A percentile compares a stretch with the other conserved stretches of the same genome.
Evolutionary conservation across 2,113 vertebrate genomes (phyloP).

Genomic region (Hemicordylus capensis): DNA sequence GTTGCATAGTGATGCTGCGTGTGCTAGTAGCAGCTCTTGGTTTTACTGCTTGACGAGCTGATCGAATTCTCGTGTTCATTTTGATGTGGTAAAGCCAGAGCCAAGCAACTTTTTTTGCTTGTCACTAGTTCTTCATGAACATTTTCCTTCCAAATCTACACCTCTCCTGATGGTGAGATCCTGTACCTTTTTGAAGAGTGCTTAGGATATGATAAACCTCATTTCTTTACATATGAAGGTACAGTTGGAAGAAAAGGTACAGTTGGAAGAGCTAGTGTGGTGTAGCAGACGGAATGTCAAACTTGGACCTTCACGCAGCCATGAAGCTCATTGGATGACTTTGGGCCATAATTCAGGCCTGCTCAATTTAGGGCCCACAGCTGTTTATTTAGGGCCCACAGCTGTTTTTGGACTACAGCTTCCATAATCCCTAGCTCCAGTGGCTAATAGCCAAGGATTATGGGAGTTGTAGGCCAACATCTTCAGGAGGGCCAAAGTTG

Average conservation of each 20-base stretch:
- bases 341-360: no score
- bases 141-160: background rate
- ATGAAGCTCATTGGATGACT: no score
- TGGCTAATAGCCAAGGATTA: no score
- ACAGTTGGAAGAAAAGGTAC: background rate
- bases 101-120: background rate
- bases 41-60: background rate
- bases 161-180: background rate
- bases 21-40: background rate
- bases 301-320: no score
- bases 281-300: background rate
- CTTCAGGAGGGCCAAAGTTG: no score
- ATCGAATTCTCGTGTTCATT: background rate
- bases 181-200: background rate
- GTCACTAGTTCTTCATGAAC: background rate
- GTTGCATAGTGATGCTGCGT: background rate
- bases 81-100: background rate
- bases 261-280: background rate
- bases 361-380: background rate
- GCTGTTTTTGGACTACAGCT: no score
- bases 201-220: background rate
- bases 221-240: background rate
- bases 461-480: no score
- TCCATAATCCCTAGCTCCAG: no score
- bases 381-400: no score